These are phyloP conservation scores for Ptyas mucosa DNA, from an alignment of 2,113 vertebrate genomes.

Conservation along the genomic window DNA sequence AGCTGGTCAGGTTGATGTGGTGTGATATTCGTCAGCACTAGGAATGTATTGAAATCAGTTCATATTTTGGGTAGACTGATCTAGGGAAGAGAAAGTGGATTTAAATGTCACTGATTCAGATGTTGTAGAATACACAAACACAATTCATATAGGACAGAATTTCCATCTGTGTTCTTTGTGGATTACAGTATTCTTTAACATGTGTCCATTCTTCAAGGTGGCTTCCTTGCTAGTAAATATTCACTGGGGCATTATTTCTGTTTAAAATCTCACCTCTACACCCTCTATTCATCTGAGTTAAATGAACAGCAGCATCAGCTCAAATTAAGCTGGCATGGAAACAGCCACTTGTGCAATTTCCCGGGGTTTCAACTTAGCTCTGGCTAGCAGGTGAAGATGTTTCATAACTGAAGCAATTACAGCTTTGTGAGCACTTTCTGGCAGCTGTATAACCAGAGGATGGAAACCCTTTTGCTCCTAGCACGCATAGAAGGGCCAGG, in stretches of 20 bases:
- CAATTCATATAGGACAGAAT: constrained; percentile 1
- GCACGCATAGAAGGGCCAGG: constrained; percentile 22
- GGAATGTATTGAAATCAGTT: constrained; percentile 49
- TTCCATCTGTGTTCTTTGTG: constrained; percentile 30
- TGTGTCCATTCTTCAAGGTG: constrained; percentile 52
- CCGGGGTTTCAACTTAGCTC: constrained; percentile 72
- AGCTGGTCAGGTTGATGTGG: constrained; percentile 60
- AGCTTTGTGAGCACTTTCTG: constrained; percentile 54
- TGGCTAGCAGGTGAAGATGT: constrained; percentile 80
- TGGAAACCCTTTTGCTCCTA: constrained; percentile 30
- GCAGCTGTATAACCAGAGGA: constrained; percentile 63
- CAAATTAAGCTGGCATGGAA: constrained; percentile 77
- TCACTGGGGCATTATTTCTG: constrained; percentile 72
- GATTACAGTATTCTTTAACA: constrained; percentile 36
- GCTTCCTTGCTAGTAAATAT: constrained; percentile 66
- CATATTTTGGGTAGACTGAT: constrained; percentile 64
- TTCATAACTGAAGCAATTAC: constrained; percentile 77
- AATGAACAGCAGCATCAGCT: constrained; percentile 71
- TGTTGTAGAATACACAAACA: constrained; percentile 49
- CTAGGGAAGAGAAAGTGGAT: constrained; percentile 50
- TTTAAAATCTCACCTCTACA: constrained; percentile 67
- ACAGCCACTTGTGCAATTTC: constrained; percentile 77
- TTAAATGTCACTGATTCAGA: constrained; percentile 41
- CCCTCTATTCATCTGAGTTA: constrained; percentile 75
- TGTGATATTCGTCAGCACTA: constrained; percentile 39